Conservation (phyloP, 1,140 invertebrate genomes). For the Copidosoma floridanum region DNA sequence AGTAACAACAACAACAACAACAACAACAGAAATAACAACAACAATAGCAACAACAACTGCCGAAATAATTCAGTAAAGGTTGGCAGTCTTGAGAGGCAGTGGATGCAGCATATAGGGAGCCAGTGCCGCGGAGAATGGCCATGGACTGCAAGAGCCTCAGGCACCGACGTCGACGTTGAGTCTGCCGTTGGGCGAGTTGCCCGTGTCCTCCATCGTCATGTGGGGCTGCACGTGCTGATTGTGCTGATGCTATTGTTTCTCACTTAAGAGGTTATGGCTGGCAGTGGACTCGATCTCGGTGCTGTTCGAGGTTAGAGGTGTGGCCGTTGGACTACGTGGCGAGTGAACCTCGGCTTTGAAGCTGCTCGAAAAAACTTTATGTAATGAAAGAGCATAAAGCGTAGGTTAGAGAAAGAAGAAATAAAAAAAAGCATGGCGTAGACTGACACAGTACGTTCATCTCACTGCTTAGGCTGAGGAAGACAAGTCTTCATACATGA, state of each 20-base stretch:
- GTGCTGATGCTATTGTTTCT: conserved; percentile 35
- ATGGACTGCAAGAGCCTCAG: conserved; percentile 54
- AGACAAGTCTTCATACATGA: no score
- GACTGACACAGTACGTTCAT: no score
- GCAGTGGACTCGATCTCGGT: conserved; percentile 48
- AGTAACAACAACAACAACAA: no score
- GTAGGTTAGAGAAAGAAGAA: no score
- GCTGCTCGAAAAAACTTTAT: conserved; percentile 21
- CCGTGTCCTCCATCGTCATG: conserved; percentile 32
- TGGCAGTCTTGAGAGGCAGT: conserved; percentile 54
- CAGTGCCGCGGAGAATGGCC: conserved; percentile 50
- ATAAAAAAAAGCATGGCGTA: no score
- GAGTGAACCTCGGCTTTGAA: conserved; percentile 43
- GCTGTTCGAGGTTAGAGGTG: conserved; percentile 46
- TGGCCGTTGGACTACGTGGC: conserved; percentile 51
- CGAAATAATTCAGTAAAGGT: conserved; percentile 55
- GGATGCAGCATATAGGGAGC: conserved; percentile 53
- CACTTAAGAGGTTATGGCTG: conserved; percentile 39
- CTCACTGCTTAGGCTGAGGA: no score
- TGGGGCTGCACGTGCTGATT: not conserved
- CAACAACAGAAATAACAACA: no score
- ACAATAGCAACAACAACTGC: no score
- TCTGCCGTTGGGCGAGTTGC: conserved; percentile 45
- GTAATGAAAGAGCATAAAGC: no score
- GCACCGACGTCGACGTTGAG: conserved; percentile 34